A percentile compares a stretch with the other conserved stretches of the same genome.
Conservation (phyloP, 2,797 vertebrate genomes). For the Cephalopachus bancanus region DNA sequence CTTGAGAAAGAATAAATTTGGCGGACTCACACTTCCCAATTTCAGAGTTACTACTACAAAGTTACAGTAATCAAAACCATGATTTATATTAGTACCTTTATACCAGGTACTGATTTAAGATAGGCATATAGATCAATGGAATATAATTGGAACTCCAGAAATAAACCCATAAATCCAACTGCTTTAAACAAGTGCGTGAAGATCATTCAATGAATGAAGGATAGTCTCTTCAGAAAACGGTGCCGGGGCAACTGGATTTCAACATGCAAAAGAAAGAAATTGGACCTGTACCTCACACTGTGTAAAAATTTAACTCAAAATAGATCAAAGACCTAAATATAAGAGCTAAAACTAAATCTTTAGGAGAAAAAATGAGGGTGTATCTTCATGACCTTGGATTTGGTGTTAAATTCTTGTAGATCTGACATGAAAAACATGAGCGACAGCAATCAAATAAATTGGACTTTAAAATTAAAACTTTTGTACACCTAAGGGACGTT, state of each 20-base stretch:
- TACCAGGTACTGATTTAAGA: neutral
- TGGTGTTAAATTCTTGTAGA: neutral
- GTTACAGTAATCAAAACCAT: neutral
- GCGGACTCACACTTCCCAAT: neutral
- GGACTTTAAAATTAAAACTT: neutral
- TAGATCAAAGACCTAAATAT: neutral
- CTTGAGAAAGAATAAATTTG: neutral
- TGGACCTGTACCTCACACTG: neutral
- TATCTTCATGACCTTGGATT: neutral
- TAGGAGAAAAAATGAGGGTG: neutral
- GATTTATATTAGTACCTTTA: no score
- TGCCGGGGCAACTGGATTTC: slow-evolving; percentile 4
- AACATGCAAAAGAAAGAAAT: neutral
- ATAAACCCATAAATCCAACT: neutral
- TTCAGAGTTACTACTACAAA: neutral
- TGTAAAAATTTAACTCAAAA: slow-evolving; percentile 13
- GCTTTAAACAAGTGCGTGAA: neutral
- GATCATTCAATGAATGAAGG: neutral
- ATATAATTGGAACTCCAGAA: neutral
- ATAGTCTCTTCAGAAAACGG: neutral
- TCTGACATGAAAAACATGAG: neutral
- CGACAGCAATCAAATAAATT: neutral
- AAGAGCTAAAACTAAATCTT: neutral
- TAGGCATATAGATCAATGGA: neutral
- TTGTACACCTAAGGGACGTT: neutral